Evolutionary conservation across 2,113 vertebrate genomes (phyloP).

Genomic region (Myiagra hebetior): DNA sequence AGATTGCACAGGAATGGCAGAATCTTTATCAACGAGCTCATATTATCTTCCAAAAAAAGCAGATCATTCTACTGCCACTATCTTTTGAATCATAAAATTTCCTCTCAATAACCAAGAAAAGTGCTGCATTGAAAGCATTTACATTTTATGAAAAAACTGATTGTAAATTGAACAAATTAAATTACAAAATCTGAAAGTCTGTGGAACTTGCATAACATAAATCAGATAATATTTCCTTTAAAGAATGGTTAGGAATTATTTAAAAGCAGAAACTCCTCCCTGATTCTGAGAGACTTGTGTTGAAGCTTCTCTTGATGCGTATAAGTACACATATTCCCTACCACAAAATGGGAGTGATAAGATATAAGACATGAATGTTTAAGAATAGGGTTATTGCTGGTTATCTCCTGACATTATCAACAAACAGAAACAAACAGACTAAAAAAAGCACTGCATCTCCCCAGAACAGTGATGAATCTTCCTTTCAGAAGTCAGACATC

Average conservation of each 20-base stretch:
- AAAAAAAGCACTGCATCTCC: background rate
- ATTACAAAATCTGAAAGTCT: background rate
- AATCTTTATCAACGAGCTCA: background rate
- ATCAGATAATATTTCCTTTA: background rate
- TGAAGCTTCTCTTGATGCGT: background rate
- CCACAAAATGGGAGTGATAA: background rate
- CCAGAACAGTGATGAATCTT: background rate
- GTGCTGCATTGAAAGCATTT: background rate
- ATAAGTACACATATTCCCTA: background rate
- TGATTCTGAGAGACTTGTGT: background rate
- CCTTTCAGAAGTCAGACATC: background rate
- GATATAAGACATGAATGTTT: accelerated
- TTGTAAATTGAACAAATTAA: background rate
- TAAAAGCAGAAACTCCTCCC: background rate
- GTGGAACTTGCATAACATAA: background rate
- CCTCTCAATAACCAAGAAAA: background rate
- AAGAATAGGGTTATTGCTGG: background rate
- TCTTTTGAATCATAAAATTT: background rate
- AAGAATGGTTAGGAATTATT: background rate
- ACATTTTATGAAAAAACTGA: background rate
- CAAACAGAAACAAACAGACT: background rate
- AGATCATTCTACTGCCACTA: background rate
- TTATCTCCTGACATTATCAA: background rate
- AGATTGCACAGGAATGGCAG: background rate
- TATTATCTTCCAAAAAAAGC: background rate